These are phyloP conservation scores for Mycalesis mineus DNA, from an alignment of 2,888 invertebrate species.

Conservation along the genomic window DNA sequence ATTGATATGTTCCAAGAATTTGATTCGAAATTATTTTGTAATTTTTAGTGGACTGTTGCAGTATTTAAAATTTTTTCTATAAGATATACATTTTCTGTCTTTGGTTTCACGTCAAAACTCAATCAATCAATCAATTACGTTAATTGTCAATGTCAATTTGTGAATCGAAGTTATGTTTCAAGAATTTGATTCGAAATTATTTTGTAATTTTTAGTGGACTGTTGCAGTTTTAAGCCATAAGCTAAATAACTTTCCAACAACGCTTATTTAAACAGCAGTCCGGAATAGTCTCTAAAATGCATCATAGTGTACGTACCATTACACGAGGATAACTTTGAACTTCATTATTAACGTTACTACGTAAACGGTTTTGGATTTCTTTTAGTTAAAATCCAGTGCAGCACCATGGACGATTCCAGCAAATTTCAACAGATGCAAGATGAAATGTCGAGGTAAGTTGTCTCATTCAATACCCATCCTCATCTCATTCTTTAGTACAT, in stretches of 20 bases:
- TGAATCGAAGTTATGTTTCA: too few species aligned
- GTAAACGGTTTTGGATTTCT: slow-evolving; percentile 71
- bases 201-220: background rate
- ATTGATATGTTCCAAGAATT: too few species aligned
- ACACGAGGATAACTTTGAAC: slow-evolving; percentile 22
- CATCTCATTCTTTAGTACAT: too few species aligned
- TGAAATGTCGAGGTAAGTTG: slow-evolving; percentile 90
- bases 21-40: background rate
- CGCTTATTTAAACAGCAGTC: background rate
- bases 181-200: background rate
- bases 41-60: background rate
- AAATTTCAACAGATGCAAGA: slow-evolving; percentile 91
- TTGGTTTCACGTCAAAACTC: too few species aligned
- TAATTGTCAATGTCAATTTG: background rate
- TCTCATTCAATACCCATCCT: background rate
- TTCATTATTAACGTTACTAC: slow-evolving; percentile 39
- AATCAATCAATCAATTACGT: too few species aligned
- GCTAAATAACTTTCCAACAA: too few species aligned
- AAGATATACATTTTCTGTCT: background rate
- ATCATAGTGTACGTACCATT: slow-evolving; percentile 27
- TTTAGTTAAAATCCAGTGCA: slow-evolving; percentile 60
- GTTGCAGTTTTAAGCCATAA: too few species aligned
- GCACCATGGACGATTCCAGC: slow-evolving; percentile 65
- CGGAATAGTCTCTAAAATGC: slow-evolving; percentile 15
- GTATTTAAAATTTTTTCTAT: background rate